These are phyloP conservation scores for Plemyria rubiginata DNA, from an alignment of 2,888 invertebrate genomes.

Conservation along the genomic window DNA sequence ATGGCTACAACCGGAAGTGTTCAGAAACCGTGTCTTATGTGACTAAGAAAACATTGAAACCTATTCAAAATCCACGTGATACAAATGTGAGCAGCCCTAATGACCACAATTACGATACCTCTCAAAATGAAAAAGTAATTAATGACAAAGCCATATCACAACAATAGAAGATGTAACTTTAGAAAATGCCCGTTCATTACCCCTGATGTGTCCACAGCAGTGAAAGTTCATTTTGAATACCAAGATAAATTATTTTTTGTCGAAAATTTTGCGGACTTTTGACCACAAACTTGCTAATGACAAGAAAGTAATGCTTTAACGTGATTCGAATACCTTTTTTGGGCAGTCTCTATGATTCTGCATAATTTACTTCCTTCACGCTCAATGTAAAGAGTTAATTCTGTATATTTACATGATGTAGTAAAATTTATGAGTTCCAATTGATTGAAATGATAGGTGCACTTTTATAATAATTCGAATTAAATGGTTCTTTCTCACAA, in stretches of 20 bases:
- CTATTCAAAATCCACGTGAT: background rate
- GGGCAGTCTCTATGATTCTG: slow-evolving; percentile 48
- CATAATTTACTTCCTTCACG: slow-evolving; percentile 38
- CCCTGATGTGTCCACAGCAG: slow-evolving; percentile 65
- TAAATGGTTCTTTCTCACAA: too few species aligned
- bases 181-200: slow-evolving; percentile 65
- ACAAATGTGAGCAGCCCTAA: slow-evolving; percentile 6
- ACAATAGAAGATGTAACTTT: slow-evolving; percentile 60
- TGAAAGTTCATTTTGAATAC: slow-evolving; percentile 71
- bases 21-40: background rate
- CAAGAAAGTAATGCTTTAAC: slow-evolving; percentile 60
- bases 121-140: slow-evolving; percentile 34
- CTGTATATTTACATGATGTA: slow-evolving; percentile 11
- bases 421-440: slow-evolving; percentile 13
- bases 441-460: background rate
- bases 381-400: slow-evolving; percentile 32
- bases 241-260: slow-evolving; percentile 65
- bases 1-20: background rate
- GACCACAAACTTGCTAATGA: slow-evolving; percentile 75
- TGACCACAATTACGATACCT: slow-evolving; percentile 3
- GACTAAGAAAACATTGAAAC: background rate
- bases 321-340: slow-evolving; percentile 58
- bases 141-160: slow-evolving; percentile 44
- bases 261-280: slow-evolving; percentile 60
- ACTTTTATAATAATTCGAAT: too few species aligned